These are phyloP conservation scores for Eristalis arbustorum DNA, from an alignment of 2,888 invertebrate genomes.

Conservation along the genomic window DNA sequence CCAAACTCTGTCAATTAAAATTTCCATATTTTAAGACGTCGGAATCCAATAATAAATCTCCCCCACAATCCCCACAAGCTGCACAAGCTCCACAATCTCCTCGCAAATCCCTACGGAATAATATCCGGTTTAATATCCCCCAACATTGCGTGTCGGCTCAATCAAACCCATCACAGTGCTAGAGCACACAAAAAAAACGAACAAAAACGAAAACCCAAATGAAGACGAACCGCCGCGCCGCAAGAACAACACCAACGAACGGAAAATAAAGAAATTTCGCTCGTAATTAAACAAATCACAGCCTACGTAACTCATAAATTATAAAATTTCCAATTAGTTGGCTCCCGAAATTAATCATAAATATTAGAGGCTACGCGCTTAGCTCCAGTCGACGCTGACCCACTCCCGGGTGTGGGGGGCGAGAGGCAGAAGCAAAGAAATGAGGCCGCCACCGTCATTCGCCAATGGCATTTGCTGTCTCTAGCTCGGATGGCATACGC, in stretches of 20 bases:
- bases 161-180: not conserved
- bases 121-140: conserved; percentile 62
- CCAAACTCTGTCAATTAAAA: conserved; percentile 59
- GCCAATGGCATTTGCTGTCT: not conserved
- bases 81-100: not conserved
- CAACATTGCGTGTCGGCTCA: not conserved
- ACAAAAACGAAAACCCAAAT: conserved; percentile 36
- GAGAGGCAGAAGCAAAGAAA: not conserved
- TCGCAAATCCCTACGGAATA: conserved; percentile 40
- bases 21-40: conserved; percentile 53
- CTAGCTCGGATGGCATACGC: not conserved
- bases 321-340: conserved; percentile 68
- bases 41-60: conserved; percentile 62
- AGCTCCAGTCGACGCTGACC: conserved; percentile 9
- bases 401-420: not conserved
- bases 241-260: not conserved
- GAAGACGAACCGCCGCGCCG: not conserved
- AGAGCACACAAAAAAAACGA: no score
- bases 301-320: conserved; percentile 64
- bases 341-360: conserved; percentile 64
- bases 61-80: not conserved
- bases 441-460: not conserved
- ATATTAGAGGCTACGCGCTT: conserved; percentile 53
- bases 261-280: not conserved
- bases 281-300: conserved; percentile 66